Percentiles rank a stretch among this genome's conserved stretches.
phyloP scores from a whole-genome alignment of 1,140 invertebrate species.

The Drosophila parvula region DNA sequence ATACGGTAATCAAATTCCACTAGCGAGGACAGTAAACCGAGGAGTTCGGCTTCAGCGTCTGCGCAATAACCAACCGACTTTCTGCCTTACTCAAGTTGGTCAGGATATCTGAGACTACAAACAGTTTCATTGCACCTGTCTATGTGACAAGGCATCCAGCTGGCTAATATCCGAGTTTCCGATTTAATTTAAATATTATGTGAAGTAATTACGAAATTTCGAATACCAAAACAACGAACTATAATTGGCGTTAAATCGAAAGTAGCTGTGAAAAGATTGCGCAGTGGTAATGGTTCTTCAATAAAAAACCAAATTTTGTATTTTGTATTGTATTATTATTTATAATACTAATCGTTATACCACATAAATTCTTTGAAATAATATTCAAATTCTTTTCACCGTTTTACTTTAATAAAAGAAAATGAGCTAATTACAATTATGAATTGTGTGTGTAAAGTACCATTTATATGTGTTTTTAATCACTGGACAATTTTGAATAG shows the following conservation, averaged over 20 bases:
- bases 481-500: background rate
- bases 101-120: slow-evolving; percentile 13
- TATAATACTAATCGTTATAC: too few species aligned
- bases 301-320: background rate
- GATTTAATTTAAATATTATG: background rate
- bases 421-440: background rate
- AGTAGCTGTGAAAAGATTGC: slow-evolving; percentile 8
- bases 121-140: slow-evolving; percentile 42
- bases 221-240: slow-evolving; percentile 16
- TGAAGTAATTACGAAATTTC: slow-evolving; percentile 35
- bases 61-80: slow-evolving; percentile 25
- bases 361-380: background rate
- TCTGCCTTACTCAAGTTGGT: slow-evolving; percentile 5
- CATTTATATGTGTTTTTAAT: background rate
- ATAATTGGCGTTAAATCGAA: slow-evolving; percentile 15
- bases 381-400: background rate
- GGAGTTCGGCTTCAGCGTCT: slow-evolving; percentile 31
- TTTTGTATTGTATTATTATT: background rate
- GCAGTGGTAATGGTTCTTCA: background rate
- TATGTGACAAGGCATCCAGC: slow-evolving; percentile 26
- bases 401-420: background rate
- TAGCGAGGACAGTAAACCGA: background rate
- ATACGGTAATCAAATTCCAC: slow-evolving; percentile 19
- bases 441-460: background rate
- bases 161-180: background rate